Evolutionary conservation across 2,113 vertebrate species (phyloP).

Genomic region (Pollimyrus isidori): DNA sequence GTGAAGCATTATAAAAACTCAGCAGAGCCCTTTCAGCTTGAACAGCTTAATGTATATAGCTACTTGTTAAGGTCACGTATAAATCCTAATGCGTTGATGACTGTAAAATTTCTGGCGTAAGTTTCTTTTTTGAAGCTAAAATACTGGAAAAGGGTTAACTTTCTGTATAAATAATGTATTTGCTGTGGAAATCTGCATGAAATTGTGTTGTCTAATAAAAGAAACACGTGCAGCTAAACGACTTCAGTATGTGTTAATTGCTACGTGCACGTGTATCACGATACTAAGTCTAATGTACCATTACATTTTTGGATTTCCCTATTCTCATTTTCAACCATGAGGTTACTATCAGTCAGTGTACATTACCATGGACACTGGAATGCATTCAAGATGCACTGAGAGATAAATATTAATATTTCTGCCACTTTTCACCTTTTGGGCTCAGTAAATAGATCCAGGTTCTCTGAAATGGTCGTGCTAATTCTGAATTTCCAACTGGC

Average conservation of each 20-base stretch:
- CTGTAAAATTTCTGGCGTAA: not conserved
- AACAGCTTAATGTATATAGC: not conserved
- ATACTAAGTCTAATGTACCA: not conserved
- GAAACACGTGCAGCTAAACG: not conserved
- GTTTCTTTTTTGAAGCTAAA: slow-evolving; percentile 7
- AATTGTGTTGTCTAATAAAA: slow-evolving; percentile 12
- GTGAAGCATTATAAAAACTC: not conserved
- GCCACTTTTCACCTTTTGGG: not conserved
- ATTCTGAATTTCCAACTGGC: not conserved
- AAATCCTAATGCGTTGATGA: not conserved
- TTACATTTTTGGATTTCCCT: not conserved
- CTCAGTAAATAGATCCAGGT: not conserved
- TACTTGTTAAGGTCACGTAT: not conserved
- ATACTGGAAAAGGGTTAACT: not conserved
- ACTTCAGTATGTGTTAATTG: not conserved
- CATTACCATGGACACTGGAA: not conserved
- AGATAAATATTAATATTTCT: not conserved
- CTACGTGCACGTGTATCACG: not conserved
- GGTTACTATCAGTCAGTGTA: not conserved
- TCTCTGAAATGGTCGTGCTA: not conserved
- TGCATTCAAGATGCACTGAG: not conserved
- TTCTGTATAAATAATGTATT: slow-evolving; percentile 17
- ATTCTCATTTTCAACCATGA: not conserved
- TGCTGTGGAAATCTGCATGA: slow-evolving; percentile 12
- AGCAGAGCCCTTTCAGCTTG: not conserved